Evolutionary conservation across 2,797 vertebrate genomes (phyloP), one percentile per base, ranked within the genome.

Genomic region (Argentina silus): DNA sequence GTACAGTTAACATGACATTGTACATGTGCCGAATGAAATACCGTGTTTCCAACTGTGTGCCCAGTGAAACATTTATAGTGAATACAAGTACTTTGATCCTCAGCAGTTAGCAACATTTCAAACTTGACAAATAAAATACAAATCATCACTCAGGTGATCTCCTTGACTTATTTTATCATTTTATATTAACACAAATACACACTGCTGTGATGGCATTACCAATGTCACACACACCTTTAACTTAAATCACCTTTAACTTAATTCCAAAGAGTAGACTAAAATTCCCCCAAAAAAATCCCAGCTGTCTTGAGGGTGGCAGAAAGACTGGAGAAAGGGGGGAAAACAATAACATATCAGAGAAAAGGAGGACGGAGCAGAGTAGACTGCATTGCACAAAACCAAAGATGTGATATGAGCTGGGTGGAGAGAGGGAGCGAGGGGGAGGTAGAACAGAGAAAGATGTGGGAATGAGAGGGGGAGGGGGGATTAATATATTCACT

Each of bases 401-500:
- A 23, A 61, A 55, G 65, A 59, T 36, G 53, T 43, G 27, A 60
- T 59, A 53, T 60, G 27, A 61, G 45, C 17, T 0, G 60, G 51
- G 19, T n/a, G 8, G 21, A 70, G 55, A 36, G 11, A 71, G 67
- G 4, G 17, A 65, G 63, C 19, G 11, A 11, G 5, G 44, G 42
- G 50, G 6, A 51, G 14, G 73, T 12, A 67, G 62, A 57, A 53
- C 23, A 69, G 14, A 79, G 59, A 51, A 17, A 9, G 51, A 3
- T 42, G 27, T 8, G 42, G 27, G 74, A 27, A 48, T 11, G 36
- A 3, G 45, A 51, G 21, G 12, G 65, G 15, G 42, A 48, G 10
- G 51, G 14, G 11, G 69, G 65, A 67, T 56, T 75, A 69, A 81
- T 82, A 68, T 78, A 78, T 80, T 78, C 79, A 72, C 67, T 71